Percentiles rank a stretch among this genome's conserved stretches.
phyloP scores from a whole-genome alignment of 2,797 vertebrate genomes.

The Alcedo quadribrachys region DNA sequence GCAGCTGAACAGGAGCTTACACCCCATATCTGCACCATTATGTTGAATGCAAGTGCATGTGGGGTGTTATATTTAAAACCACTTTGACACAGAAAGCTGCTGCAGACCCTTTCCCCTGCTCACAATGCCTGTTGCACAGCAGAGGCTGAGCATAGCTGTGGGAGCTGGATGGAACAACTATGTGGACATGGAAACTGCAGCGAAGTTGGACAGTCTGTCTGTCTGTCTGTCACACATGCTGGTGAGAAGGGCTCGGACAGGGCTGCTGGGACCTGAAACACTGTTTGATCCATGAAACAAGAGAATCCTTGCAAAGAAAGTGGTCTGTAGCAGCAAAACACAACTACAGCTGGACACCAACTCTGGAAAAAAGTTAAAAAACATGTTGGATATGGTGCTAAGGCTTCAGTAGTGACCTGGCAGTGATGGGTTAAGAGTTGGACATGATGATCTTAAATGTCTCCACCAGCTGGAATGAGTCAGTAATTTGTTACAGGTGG shows the following conservation, averaged over 20 bases:
- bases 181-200: accelerated
- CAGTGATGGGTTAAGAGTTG: background rate
- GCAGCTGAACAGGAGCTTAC: background rate
- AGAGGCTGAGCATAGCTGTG: accelerated
- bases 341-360: too few relatives aligned
- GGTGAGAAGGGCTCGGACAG: background rate
- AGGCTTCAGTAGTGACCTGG: background rate
- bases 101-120: background rate
- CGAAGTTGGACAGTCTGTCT: background rate
- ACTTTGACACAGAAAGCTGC: background rate
- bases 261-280: background rate
- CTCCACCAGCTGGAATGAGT: background rate
- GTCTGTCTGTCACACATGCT: too few relatives aligned
- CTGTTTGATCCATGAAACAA: accelerated
- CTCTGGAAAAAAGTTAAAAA: background rate
- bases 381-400: background rate
- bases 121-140: accelerated
- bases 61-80: too few relatives aligned
- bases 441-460: background rate
- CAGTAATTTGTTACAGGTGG: background rate
- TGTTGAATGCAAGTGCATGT: accelerated
- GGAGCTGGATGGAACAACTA: background rate
- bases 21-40: accelerated
- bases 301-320: background rate
- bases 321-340: background rate